Conservation (phyloP, 2,113 vertebrate species). For the Saccopteryx leptura region DNA sequence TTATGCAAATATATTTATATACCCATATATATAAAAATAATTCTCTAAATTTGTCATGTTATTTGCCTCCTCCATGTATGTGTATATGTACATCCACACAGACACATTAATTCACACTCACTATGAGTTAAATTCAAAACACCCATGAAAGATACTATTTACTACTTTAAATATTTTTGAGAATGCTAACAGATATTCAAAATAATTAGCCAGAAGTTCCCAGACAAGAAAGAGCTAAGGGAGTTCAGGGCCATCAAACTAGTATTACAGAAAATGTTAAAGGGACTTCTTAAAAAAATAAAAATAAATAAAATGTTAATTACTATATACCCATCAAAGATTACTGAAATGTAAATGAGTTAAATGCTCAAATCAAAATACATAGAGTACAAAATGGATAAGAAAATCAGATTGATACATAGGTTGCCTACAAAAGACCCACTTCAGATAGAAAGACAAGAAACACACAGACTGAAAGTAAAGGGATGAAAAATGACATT, state of each 20-base stretch:
- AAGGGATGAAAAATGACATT: not conserved
- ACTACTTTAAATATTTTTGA: not conserved
- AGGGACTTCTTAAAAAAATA: not conserved
- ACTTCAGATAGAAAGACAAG: not conserved
- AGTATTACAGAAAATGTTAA: not conserved
- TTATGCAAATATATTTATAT: not conserved
- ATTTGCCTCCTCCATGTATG: not conserved
- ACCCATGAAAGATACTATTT: not conserved
- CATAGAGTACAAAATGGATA: not conserved
- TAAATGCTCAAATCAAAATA: not conserved
- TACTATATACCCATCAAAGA: not conserved
- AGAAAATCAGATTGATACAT: not conserved
- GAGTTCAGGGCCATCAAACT: not conserved
- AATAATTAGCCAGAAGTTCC: not conserved
- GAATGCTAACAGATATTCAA: not conserved
- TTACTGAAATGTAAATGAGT: not conserved
- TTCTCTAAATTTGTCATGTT: not conserved
- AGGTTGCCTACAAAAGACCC: not conserved
- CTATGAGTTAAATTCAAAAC: not conserved
- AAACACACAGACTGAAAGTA: not conserved
- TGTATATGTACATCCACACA: not conserved
- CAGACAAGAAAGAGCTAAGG: not conserved
- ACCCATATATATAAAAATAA: not conserved
- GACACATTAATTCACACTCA: not conserved
- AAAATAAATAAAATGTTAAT: not conserved